Percentiles rank a stretch among this genome's conserved stretches.
These are phyloP conservation scores for Gallinago paraguaiae DNA, from an alignment of 2,113 vertebrate species.

Conservation along the genomic window DNA sequence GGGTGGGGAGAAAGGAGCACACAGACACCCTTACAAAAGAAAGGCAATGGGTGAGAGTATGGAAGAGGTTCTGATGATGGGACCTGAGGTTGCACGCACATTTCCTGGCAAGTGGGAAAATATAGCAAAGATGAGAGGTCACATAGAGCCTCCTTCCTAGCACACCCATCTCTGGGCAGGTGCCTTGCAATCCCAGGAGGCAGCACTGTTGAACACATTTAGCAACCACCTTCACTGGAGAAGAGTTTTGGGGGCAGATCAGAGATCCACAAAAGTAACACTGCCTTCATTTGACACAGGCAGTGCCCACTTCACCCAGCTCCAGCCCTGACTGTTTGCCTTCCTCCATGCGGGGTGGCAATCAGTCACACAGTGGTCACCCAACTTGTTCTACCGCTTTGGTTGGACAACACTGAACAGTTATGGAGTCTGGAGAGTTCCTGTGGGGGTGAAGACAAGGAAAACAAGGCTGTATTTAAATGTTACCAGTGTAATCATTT, in stretches of 20 bases:
- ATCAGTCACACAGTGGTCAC: not conserved
- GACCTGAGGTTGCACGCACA: not conserved
- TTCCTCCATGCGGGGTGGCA: not conserved
- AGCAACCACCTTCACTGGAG: not conserved
- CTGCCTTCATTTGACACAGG: not conserved
- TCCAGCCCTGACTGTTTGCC: not conserved
- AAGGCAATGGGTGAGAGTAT: not conserved
- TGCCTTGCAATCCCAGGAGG: not conserved
- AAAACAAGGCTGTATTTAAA: not conserved
- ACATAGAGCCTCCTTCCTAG: not conserved
- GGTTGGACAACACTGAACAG: not conserved
- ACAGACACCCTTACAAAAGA: not conserved
- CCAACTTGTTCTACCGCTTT: slow-evolving; percentile 36
- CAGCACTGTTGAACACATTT: not conserved
- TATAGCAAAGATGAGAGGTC: not conserved
- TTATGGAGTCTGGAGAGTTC: not conserved
- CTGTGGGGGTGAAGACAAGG: not conserved
- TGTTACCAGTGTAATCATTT: not conserved
- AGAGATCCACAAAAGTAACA: not conserved
- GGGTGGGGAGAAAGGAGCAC: not conserved
- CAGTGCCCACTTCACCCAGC: not conserved
- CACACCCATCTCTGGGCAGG: not conserved
- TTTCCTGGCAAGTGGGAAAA: not conserved
- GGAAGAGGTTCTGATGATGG: not conserved
- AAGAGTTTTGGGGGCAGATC: not conserved